Base-by-base conservation (phyloP, 2,888 invertebrate genomes). In the Diogma glabrata region DNA sequence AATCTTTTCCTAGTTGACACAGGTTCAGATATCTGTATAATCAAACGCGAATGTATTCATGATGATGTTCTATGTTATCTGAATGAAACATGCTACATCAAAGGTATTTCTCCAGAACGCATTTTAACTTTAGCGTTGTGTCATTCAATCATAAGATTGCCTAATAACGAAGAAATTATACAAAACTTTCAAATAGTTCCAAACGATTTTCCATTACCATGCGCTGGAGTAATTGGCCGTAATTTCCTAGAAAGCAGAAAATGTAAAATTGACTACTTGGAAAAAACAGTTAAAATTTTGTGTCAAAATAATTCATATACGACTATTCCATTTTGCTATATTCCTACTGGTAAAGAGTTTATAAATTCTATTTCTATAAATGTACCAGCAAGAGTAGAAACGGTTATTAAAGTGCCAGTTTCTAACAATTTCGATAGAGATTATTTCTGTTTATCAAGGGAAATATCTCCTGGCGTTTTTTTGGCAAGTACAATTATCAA, bases 361-460 rank as follows among this genome's bases (percentile, higher is more conserved):
- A 14, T 38, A 6, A 38, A 38, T 16, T 38, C 38, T 9, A 16
- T 38, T 38, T 38, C 16, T 2, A 2, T 38, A 3, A 38, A 16
- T 5, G 19, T 16, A 5, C 3, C 16, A 9, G 16, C 38, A 4
- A n/a, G n/a, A n/a, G n/a, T n/a, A n/a, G n/a, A n/a, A n/a, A n/a
- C n/a, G n/a, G 3, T 38, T 38, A 6, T 36, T 14, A 36, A 38
- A 38, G 16, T 38, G 7, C 16, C 38, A 16, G 16, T 16, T 16
- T 14, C 14, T 7, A 38, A 38, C 7, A 38, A 7, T 16, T 5
- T 38, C 3, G 38, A 38, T 16, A 38, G 16, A 38, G 16, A 16
- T 16, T 38, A 38, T 38, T 38, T 14, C 38, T 43, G 20, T 43
- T n/a, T n/a, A n/a, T n/a, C n/a, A n/a, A n/a, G n/a, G n/a, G n/a